Evolutionary conservation across 2,888 invertebrate species (phyloP), one percentile per base, ranked within the genome.

Genomic region (Acanthacorydalis orientalis): DNA sequence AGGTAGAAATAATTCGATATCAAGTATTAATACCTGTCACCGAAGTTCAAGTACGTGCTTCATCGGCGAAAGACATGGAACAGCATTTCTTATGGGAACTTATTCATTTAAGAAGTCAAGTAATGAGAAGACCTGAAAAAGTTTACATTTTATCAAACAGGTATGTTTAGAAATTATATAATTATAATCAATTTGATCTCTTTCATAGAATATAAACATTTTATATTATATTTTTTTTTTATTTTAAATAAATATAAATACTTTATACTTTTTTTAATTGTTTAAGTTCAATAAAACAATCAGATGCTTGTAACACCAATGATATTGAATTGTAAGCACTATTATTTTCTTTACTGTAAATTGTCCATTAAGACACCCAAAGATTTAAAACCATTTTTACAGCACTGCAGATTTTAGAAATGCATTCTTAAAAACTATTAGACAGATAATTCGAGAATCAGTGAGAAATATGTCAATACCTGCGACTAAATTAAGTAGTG

Each of bases 41-140:
- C 15, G 95, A 96, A 71, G 93, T 96, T 39, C 95, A 96, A 73
- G 95, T 96, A 39, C 77, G 95, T 51, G 90, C 92, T 38, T 89
- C 90, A 38, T 90, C 90, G 2, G 88, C 91, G 51, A 90, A 90
- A 63, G 92, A 93, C 61, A 86, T 90, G 80, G 93, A 93, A 62
- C 92, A 87, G 51, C 93, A 93, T 70, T 95, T 90, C 74, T 75
- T 93, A 51, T 96, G 96, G 95, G 95, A 96, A 69, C 77, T 96
- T 53, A 90, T 96, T 57, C 95, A 96, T 67, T 74, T 93, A 59
- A 78, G 92, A 59, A 92, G 89, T 64, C 93, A 93, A 68, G 74
- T 90, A 55, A 92, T 95, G 63, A 78, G 92, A 51, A 80, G 95
- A 56, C 90, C 92, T 7, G 95, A 96, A 69, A 93, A 93, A 69